Conservation (phyloP, 1,140 invertebrate genomes). For the Atta colombica region DNA sequence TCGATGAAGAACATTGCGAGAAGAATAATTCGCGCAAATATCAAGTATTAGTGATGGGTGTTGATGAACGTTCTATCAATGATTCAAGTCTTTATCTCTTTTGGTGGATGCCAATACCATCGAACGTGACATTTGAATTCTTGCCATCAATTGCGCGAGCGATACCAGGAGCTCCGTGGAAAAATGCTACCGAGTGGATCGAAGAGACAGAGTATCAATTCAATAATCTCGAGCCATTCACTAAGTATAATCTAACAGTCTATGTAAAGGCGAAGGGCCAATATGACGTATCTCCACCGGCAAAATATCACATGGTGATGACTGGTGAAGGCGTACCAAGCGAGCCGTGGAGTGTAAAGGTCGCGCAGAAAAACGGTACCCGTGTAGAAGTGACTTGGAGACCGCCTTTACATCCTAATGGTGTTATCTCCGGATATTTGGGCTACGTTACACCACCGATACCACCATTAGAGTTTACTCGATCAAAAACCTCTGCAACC, state of each 20-base stretch:
- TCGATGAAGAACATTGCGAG: conserved; percentile 91
- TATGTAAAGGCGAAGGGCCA: conserved; percentile 89
- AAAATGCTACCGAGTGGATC: conserved; percentile 87
- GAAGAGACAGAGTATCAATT: conserved; percentile 88
- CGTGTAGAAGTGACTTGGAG: conserved; percentile 90
- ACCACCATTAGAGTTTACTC: conserved; percentile 83
- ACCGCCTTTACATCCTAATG: conserved; percentile 88
- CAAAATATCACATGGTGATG: conserved; percentile 87
- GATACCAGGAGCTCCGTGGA: conserved; percentile 85
- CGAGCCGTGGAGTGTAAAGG: conserved; percentile 89
- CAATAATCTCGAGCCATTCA: conserved; percentile 89
- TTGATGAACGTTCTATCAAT: conserved; percentile 86
- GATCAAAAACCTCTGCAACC: conserved; percentile 84
- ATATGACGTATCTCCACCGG: conserved; percentile 87
- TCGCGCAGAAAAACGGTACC: conserved; percentile 89
- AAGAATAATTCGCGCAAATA: conserved; percentile 85
- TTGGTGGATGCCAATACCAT: conserved; percentile 87
- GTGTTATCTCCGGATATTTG: conserved; percentile 89
- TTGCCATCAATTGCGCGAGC: conserved; percentile 87
- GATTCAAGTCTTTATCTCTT: conserved; percentile 86
- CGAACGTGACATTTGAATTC: conserved; percentile 87
- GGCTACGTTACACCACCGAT: conserved; percentile 88
- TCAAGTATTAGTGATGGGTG: conserved; percentile 87
- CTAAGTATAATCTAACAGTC: conserved; percentile 92
- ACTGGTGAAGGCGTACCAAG: conserved; percentile 90